A percentile compares a stretch with the other conserved stretches of the same genome.
These are phyloP conservation scores for Macroramphosus scolopax DNA, from an alignment of 2,797 vertebrate genomes.

Conservation along the genomic window DNA sequence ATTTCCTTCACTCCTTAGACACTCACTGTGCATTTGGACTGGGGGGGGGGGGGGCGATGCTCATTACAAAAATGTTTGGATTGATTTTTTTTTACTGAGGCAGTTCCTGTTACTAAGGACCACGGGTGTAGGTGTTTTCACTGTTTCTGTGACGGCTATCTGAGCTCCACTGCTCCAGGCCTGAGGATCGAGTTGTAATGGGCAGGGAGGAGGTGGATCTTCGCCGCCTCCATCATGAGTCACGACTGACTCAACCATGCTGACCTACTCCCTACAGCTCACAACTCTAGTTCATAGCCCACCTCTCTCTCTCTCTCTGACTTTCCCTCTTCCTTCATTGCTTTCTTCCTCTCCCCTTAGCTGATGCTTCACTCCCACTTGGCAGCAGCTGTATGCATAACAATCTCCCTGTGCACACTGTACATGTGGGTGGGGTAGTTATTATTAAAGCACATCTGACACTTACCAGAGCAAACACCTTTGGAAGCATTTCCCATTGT, in stretches of 20 bases:
- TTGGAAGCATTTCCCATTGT: conserved; percentile 33
- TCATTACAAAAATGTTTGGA: conserved; percentile 1
- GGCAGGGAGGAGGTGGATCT: conserved; percentile 71
- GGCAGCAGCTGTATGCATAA: conserved; percentile 67
- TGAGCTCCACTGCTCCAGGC: conserved; percentile 52
- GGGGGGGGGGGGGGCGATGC: too few species aligned
- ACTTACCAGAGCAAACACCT: conserved; percentile 33
- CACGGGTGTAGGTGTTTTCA: conserved; percentile 37
- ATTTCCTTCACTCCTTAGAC: too few species aligned
- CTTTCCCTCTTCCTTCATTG: conserved; percentile 33
- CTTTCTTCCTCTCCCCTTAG: conserved; percentile 41
- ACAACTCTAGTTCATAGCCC: conserved; percentile 44
- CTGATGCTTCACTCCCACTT: conserved; percentile 65
- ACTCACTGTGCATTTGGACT: too few species aligned
- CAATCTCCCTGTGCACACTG: conserved; percentile 38
- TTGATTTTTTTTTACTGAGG: conserved; percentile 11
- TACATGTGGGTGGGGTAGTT: conserved; percentile 54
- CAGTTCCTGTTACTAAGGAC: conserved; percentile 30
- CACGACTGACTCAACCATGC: conserved; percentile 70
- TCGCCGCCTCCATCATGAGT: conserved; percentile 71
- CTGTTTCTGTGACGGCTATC: conserved; percentile 50
- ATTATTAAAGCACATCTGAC: conserved; percentile 55
- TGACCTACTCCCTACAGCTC: conserved; percentile 75
- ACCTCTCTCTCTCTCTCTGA: conserved; percentile 12
- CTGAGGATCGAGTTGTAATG: conserved; percentile 61